These are phyloP conservation scores for Phyllotis vaccarum DNA, from an alignment of 2,797 vertebrate species.

Conservation along the genomic window DNA sequence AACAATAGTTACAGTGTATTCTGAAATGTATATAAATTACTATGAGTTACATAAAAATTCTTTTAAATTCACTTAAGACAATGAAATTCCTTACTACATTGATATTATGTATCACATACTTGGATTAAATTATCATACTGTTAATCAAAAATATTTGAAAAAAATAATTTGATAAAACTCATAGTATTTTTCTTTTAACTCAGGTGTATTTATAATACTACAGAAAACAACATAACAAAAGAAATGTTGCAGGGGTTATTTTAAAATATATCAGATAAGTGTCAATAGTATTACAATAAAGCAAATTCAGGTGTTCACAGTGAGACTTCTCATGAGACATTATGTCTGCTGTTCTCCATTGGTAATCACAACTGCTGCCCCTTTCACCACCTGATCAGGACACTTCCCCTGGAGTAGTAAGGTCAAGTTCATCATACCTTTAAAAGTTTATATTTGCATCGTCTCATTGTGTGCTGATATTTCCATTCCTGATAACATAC, in stretches of 20 bases:
- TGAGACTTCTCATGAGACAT: not conserved
- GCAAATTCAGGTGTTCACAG: not conserved
- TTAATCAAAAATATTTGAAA: not conserved
- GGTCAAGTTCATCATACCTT: not conserved
- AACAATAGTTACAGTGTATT: not conserved
- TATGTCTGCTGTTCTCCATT: not conserved
- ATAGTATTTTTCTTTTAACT: not conserved
- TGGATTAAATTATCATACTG: too few species aligned
- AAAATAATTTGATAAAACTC: not conserved
- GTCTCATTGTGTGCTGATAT: constrained; percentile 1
- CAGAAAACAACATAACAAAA: not conserved
- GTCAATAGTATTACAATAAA: not conserved
- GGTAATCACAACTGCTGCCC: too few species aligned
- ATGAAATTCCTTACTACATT: not conserved
- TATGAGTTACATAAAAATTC: not conserved
- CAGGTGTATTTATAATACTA: not conserved
- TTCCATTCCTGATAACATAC: not conserved
- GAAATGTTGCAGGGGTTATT: not conserved
- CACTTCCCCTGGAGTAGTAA: not conserved
- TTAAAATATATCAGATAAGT: not conserved
- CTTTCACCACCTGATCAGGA: too few species aligned
- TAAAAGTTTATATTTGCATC: not conserved
- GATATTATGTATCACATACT: not conserved
- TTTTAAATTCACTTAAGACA: not conserved
- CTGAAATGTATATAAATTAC: not conserved